Evolutionary conservation across 2,888 invertebrate species (phyloP).

Genomic region (Aquatica leii): DNA sequence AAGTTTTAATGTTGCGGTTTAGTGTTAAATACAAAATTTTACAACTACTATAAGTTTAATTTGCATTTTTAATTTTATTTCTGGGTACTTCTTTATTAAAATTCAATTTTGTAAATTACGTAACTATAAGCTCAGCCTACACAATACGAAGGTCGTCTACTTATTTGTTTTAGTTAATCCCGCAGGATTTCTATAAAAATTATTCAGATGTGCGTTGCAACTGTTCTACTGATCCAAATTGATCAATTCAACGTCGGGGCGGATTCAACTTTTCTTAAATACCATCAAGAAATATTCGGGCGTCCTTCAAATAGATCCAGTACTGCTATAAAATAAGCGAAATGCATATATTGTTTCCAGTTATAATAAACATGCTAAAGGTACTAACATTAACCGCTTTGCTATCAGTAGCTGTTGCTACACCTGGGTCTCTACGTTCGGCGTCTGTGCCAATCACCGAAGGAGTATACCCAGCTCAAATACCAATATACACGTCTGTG

Average conservation of each 20-base stretch:
- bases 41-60: no score
- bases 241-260: background rate
- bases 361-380: background rate
- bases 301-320: background rate
- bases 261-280: background rate
- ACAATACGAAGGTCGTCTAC: no score
- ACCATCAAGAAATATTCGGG: background rate
- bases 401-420: constrained; percentile 19
- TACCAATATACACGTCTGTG: background rate
- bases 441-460: constrained; percentile 25
- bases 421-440: background rate
- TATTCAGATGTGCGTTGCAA: no score
- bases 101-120: no score
- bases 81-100: no score
- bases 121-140: no score
- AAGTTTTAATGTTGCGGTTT: no score
- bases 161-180: no score
- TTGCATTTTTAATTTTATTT: no score
- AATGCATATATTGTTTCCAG: background rate
- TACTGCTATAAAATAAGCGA: background rate
- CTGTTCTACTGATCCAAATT: constrained; percentile 2
- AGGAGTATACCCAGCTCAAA: constrained; percentile 13
- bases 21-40: no score
- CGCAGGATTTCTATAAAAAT: no score
- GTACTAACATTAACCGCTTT: constrained; percentile 15